A percentile compares a stretch with the other conserved stretches of the same genome.
These are phyloP conservation scores for Orcinus orca DNA, from an alignment of 2,113 vertebrate species.

Conservation along the genomic window DNA sequence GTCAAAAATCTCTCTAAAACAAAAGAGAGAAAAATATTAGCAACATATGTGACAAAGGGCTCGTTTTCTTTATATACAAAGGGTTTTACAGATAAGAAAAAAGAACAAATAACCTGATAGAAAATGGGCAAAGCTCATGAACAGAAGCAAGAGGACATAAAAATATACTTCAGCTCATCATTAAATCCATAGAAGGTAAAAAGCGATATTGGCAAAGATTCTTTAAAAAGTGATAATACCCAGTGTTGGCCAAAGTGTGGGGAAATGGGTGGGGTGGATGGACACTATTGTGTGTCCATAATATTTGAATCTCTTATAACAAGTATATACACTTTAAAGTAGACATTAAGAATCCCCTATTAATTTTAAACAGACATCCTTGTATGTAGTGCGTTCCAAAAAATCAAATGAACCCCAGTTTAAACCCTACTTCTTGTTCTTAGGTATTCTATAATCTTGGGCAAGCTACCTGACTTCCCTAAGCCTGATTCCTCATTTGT, in stretches of 20 bases:
- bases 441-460: background rate
- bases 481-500: background rate
- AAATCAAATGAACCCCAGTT: background rate
- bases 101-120: background rate
- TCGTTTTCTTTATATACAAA: background rate
- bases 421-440: background rate
- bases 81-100: background rate
- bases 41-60: background rate
- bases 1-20: background rate
- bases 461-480: background rate
- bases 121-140: background rate
- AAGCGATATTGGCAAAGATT: background rate
- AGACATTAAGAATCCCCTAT: background rate
- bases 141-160: background rate
- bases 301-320: background rate
- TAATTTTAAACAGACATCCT: slow-evolving; percentile 21
- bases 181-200: background rate
- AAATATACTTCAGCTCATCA: background rate
- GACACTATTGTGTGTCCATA: background rate
- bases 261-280: background rate
- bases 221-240: background rate
- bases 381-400: background rate
- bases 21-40: background rate
- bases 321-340: background rate
- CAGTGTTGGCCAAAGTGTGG: background rate